These are phyloP conservation scores for Archivesica marissinica DNA, from an alignment of 1,140 invertebrate species.

Conservation along the genomic window DNA sequence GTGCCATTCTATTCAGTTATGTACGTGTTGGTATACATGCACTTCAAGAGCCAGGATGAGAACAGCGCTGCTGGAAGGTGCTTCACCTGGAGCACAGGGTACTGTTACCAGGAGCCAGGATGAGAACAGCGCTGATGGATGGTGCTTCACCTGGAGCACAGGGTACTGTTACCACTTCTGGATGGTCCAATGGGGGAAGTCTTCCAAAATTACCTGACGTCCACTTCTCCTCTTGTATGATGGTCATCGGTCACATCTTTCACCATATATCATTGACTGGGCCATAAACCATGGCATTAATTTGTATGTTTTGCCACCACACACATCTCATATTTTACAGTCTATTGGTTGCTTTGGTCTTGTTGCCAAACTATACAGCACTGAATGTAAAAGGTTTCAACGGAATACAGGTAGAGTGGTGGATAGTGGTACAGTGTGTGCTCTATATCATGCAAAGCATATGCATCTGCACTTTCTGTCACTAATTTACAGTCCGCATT, in stretches of 20 bases:
- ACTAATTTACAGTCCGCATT: conserved; percentile 28
- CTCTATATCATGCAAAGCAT: background rate
- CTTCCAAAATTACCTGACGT: conserved; percentile 9
- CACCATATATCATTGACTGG: conserved; percentile 25
- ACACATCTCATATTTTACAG: conserved; percentile 41
- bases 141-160: conserved; percentile 25
- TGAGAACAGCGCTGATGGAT: background rate
- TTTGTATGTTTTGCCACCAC: conserved; percentile 48
- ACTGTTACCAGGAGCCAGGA: conserved; percentile 12
- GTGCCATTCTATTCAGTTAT: background rate
- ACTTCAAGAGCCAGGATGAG: background rate
- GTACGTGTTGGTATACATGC: background rate
- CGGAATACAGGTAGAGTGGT: background rate
- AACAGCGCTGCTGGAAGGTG: background rate
- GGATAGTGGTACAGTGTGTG: conserved; percentile 17
- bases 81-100: conserved; percentile 19
- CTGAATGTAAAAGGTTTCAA: background rate
- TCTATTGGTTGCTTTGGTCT: conserved; percentile 41
- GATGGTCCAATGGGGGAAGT: conserved; percentile 39
- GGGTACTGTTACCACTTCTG: background rate
- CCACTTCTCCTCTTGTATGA: background rate
- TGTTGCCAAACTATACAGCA: conserved; percentile 18
- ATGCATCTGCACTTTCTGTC: background rate
- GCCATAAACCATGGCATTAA: conserved; percentile 22
- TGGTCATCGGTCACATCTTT: conserved; percentile 5